Base-by-base conservation (phyloP, 23 tunicate genomes). In the Clavelina lepadiformis region DNA sequence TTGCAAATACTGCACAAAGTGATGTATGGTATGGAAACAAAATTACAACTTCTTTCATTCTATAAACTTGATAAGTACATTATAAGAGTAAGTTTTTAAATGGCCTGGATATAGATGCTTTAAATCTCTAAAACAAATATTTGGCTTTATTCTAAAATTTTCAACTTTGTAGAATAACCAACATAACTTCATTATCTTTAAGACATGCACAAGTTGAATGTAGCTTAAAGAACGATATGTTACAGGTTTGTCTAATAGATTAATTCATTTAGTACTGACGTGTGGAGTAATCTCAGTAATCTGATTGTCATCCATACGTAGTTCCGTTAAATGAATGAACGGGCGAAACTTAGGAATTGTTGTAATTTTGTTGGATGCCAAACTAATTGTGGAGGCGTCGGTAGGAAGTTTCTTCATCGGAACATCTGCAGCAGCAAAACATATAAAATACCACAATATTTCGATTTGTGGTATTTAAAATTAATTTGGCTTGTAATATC, bases 231-330 rank as follows among this genome's bases (percentile, higher is more conserved):
- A n/a, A n/a, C n/a, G n/a, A n/a, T n/a, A n/a, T n/a, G n/a, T n/a
- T n/a, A n/a, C n/a, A n/a, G n/a, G n/a, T n/a, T n/a, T n/a, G n/a
- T n/a, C n/a, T n/a, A n/a, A n/a, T n/a, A 21, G 22, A 0, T 30
- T 31, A 23, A 31, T 20, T 31, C 28, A 11, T 11, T 0, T 20
- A 28, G 26, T 13, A 23, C 76, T 58, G 49, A 73, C 79, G 5
- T 73, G 28, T 8, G 35, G 58, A 38, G 61, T 22, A 58, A 86
- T 77, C 3, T 47, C 19, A 3, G 71, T 11, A 5, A 86, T 86
- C 8, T 27, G 19, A 56, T 77, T 86, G 19, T 77, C 71, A 65
- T 86, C 95, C 63, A 86, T 46, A 0, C 84, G 69, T 0, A 86
- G 35, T 46, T 86, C 95, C 35, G 51, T 34, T 32, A 75, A 41